Evolutionary conservation across 2,113 vertebrate species (phyloP).

Genomic region (Odontophorus gujanensis): DNA sequence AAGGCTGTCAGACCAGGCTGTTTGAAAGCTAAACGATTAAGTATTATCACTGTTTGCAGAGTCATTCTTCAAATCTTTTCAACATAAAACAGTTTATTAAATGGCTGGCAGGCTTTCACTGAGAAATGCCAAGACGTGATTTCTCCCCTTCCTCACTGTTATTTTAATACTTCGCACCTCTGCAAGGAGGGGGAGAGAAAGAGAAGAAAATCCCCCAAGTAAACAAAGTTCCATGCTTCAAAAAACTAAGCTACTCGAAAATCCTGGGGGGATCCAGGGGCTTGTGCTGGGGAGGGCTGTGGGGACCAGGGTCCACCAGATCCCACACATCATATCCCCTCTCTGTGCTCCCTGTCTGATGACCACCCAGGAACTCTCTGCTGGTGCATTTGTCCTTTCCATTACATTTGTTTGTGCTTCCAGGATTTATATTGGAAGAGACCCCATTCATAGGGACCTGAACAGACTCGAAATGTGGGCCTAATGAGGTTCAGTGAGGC

Average conservation of each 20-base stretch:
- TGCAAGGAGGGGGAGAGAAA: not conserved
- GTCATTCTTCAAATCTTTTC: constrained; percentile 65
- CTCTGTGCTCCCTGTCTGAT: not conserved
- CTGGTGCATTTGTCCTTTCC: not conserved
- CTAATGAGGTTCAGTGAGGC: too few species aligned
- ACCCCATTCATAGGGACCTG: too few species aligned
- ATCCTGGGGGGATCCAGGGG: not conserved
- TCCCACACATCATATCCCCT: accelerated
- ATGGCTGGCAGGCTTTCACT: constrained; percentile 36
- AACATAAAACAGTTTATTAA: constrained; percentile 54
- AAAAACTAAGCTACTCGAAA: not conserved
- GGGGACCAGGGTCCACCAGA: not conserved
- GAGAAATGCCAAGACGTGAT: constrained; percentile 42
- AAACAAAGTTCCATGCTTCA: not conserved
- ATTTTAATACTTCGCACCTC: constrained; percentile 38
- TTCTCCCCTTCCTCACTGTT: not conserved
- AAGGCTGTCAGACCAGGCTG: constrained; percentile 50
- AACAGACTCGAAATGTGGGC: too few species aligned
- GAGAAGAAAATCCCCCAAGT: not conserved
- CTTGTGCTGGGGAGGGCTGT: not conserved
- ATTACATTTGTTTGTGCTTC: not conserved
- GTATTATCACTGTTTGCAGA: constrained; percentile 65
- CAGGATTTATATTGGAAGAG: not conserved
- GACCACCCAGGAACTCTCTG: not conserved
- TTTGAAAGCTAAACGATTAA: constrained; percentile 59